Conservation (phyloP, 2,888 invertebrate genomes). For the Microctonus brassicae region DNA sequence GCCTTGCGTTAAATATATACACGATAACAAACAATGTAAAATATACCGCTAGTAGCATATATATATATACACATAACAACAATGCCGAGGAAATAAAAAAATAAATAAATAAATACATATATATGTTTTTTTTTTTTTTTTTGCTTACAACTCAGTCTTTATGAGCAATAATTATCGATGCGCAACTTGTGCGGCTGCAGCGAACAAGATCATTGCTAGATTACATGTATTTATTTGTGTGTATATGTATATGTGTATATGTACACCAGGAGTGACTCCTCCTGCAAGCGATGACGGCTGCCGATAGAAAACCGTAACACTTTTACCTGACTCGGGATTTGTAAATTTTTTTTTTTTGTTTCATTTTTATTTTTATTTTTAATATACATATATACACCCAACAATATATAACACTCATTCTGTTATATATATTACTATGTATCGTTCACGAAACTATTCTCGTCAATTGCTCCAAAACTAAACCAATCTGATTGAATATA, state of each 20-base stretch:
- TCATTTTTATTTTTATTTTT: neutral
- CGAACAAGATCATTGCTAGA: conserved; percentile 19
- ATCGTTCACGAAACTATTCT: conserved; percentile 4
- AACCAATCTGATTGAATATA: neutral
- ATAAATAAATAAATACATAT: conserved; percentile 20
- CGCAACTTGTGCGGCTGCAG: conserved; percentile 41
- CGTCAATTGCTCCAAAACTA: neutral
- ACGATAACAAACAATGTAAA: conserved; percentile 19
- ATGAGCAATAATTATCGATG: conserved; percentile 67
- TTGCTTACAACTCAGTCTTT: conserved; percentile 58
- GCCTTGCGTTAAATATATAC: conserved; percentile 1
- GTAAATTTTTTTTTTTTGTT: neutral
- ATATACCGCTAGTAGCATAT: conserved; percentile 8
- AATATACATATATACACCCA: neutral
- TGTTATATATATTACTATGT: neutral
- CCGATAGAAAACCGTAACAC: conserved; percentile 47
- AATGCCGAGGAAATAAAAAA: conserved; percentile 1
- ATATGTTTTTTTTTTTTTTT: neutral
- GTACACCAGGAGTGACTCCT: conserved; percentile 46
- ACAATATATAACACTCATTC: neutral
- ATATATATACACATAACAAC: conserved; percentile 8
- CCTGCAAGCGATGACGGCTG: conserved; percentile 61
- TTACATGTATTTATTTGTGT: neutral
- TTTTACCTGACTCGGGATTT: neutral
- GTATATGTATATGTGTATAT: conserved; percentile 1